Evolutionary conservation across 1,140 invertebrate genomes (phyloP).

Genomic region (Ostrea denselamellosa): DNA sequence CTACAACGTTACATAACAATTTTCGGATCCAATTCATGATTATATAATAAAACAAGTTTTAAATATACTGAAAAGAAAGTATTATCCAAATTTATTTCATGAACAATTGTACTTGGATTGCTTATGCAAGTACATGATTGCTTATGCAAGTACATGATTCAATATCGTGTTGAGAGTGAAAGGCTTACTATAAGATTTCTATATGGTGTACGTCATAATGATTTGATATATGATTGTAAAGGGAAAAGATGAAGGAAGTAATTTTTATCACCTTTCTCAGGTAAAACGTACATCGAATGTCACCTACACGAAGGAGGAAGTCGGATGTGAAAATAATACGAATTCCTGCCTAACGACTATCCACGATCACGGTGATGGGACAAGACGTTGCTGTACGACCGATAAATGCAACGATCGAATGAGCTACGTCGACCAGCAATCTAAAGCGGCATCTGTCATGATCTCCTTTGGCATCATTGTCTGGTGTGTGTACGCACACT

Average conservation of each 20-base stretch:
- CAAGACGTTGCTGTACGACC: neutral
- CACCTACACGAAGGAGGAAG: constrained; percentile 12
- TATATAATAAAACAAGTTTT: too few relatives aligned
- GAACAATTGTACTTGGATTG: too few relatives aligned
- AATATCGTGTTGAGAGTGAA: too few relatives aligned
- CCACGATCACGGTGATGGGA: neutral
- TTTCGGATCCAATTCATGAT: too few relatives aligned
- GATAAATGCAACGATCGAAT: neutral
- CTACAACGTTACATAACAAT: too few relatives aligned
- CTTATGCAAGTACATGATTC: too few relatives aligned
- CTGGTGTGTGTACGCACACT: neutral
- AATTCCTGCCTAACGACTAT: neutral
- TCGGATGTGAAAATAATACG: neutral
- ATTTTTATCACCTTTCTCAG: neutral
- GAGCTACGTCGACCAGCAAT: neutral
- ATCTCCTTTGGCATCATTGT: neutral
- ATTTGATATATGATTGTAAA: too few relatives aligned
- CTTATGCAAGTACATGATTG: too few relatives aligned
- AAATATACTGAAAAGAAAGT: too few relatives aligned
- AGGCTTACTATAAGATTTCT: too few relatives aligned
- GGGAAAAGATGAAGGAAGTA: neutral
- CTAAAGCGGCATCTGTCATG: neutral
- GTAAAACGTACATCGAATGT: neutral
- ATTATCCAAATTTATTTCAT: too few relatives aligned
- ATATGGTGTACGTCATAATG: too few relatives aligned